Conservation (phyloP, 2,797 vertebrate genomes). For the Coluber constrictor region DNA sequence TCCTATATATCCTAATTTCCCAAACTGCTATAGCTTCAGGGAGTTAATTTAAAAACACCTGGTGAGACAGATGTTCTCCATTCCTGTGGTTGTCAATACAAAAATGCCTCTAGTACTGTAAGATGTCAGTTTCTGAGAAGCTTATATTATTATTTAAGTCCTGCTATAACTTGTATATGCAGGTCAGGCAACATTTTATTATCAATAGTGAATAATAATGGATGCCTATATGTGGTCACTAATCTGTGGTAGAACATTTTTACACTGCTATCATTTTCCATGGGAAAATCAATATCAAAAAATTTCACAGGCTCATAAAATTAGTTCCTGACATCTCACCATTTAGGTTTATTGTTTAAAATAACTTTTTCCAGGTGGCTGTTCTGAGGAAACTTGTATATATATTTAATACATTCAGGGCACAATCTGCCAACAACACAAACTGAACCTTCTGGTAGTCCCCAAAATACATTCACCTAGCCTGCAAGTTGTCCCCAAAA, state of each 20-base stretch:
- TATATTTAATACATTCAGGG: background rate
- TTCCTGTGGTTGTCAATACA: background rate
- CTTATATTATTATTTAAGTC: background rate
- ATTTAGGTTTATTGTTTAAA: background rate
- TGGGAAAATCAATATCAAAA: background rate
- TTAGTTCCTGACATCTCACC: background rate
- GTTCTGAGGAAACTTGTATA: background rate
- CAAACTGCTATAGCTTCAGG: background rate
- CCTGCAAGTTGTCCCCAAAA: background rate
- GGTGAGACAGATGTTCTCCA: background rate
- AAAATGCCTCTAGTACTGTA: background rate
- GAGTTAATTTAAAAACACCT: background rate
- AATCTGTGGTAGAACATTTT: background rate
- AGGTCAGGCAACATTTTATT: background rate
- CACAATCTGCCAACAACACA: background rate
- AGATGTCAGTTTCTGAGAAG: background rate
- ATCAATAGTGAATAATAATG: background rate
- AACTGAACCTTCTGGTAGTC: background rate
- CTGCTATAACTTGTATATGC: background rate
- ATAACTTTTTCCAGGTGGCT: background rate
- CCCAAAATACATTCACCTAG: background rate
- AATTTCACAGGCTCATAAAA: background rate
- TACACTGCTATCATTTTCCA: background rate
- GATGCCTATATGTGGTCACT: background rate
- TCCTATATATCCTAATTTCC: background rate